A percentile compares a stretch with the other conserved stretches of the same genome.
Conservation (phyloP, 2,797 vertebrate species). For the Leucoraja ocellata region DNA sequence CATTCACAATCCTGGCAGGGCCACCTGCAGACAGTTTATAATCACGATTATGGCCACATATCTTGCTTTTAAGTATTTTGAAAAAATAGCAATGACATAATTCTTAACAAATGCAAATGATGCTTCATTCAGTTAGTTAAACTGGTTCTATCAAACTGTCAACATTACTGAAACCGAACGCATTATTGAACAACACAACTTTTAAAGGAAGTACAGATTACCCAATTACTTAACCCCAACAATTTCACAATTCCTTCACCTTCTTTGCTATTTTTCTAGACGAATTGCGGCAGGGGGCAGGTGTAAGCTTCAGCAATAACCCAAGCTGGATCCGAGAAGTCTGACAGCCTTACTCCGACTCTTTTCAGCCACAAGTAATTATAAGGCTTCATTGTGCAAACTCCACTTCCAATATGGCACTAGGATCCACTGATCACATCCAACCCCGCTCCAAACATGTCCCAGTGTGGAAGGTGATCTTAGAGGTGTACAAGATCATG, state of each 20-base stretch:
- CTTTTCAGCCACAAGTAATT: neutral
- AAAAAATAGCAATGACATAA: neutral
- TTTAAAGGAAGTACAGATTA: neutral
- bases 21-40: constrained; percentile 63
- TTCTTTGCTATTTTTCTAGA: neutral
- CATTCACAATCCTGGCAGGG: constrained; percentile 89
- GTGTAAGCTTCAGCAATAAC: neutral
- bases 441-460: neutral
- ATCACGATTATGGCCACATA: constrained; percentile 38
- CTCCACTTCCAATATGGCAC: neutral
- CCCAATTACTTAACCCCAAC: neutral
- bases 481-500: too few species aligned
- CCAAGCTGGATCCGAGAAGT: neutral
- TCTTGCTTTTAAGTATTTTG: neutral
- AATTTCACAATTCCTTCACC: neutral
- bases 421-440: neutral
- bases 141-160: neutral
- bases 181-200: neutral
- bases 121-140: too few species aligned
- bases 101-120: neutral
- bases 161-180: neutral
- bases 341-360: neutral
- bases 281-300: too few species aligned
- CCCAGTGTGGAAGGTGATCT: too few species aligned
- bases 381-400: neutral